Conservation (phyloP, 2,888 invertebrate genomes). For the Rutpela maculata region DNA sequence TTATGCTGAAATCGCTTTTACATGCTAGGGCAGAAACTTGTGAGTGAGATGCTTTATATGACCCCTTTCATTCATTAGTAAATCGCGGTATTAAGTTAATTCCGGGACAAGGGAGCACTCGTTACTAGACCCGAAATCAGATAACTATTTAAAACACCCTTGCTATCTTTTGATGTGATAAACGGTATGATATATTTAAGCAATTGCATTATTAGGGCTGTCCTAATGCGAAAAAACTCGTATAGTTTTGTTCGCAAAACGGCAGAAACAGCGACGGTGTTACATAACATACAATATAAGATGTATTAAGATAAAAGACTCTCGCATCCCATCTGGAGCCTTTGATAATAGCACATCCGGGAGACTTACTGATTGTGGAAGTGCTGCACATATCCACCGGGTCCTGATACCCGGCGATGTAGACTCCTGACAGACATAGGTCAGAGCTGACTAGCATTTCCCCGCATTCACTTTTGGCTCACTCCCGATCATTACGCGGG, state of each 20-base stretch:
- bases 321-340: slow-evolving; percentile 47
- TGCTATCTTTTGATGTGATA: not conserved
- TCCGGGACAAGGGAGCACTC: not conserved
- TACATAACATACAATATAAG: slow-evolving; percentile 33
- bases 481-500: slow-evolving; percentile 71
- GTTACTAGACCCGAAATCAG: not conserved
- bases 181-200: not conserved
- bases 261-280: slow-evolving; percentile 5
- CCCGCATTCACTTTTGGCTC: slow-evolving; percentile 71
- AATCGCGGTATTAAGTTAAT: not conserved
- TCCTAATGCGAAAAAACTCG: not conserved
- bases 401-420: slow-evolving; percentile 75
- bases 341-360: slow-evolving; percentile 24
- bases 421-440: slow-evolving; percentile 75
- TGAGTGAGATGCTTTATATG: not conserved
- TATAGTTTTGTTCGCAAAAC: not conserved
- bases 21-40: not conserved
- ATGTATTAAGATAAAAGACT: slow-evolving; percentile 34
- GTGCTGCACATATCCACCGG: slow-evolving; percentile 74
- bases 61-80: not conserved
- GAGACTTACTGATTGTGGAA: slow-evolving; percentile 74
- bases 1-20: not conserved
- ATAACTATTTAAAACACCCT: not conserved
- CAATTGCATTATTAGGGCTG: not conserved
- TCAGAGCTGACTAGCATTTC: slow-evolving; percentile 73